Percentiles rank a stretch among this genome's conserved stretches.
Conservation (phyloP, 2,113 vertebrate species). For the Mola mola region DNA sequence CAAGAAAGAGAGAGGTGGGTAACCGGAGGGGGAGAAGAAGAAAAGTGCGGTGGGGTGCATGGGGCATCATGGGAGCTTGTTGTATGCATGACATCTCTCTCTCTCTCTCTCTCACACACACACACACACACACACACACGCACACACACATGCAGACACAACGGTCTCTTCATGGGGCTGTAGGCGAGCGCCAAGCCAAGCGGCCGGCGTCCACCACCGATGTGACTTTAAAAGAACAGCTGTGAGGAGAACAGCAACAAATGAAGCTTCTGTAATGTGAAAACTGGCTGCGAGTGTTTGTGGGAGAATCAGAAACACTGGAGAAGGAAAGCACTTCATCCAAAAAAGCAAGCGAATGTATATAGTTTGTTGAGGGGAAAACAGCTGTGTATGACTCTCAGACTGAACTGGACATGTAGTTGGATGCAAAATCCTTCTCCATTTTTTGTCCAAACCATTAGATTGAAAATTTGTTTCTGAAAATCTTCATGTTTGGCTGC, state of each 20-base stretch:
- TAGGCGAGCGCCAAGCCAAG: slow-evolving; percentile 68
- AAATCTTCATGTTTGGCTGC: too few relatives aligned
- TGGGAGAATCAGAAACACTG: not conserved
- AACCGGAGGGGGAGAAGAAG: not conserved
- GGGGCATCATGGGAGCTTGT: slow-evolving; percentile 10
- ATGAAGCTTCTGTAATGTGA: slow-evolving; percentile 59
- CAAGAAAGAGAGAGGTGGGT: slow-evolving; percentile 12
- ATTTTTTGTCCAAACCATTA: too few relatives aligned
- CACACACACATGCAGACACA: slow-evolving; percentile 41
- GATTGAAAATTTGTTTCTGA: too few relatives aligned
- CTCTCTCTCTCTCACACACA: slow-evolving; percentile 7
- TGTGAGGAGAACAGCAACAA: slow-evolving; percentile 67
- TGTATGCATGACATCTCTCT: slow-evolving; percentile 24
- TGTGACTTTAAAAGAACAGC: slow-evolving; percentile 78
- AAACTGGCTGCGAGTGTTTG: slow-evolving; percentile 10
- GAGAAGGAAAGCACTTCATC: too few relatives aligned
- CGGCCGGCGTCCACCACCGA: slow-evolving; percentile 61
- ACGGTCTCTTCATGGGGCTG: slow-evolving; percentile 60
- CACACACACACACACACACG: slow-evolving; percentile 12
- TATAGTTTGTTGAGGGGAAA: too few relatives aligned
- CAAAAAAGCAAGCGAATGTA: too few relatives aligned
- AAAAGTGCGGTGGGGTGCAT: slow-evolving; percentile 9
- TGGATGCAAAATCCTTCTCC: too few relatives aligned
- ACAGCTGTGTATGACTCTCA: too few relatives aligned
- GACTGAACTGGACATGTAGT: too few relatives aligned